A percentile compares a stretch with the other conserved stretches of the same genome.
Evolutionary conservation across 2,797 vertebrate genomes (phyloP).

Genomic region (Miichthys miiuy): DNA sequence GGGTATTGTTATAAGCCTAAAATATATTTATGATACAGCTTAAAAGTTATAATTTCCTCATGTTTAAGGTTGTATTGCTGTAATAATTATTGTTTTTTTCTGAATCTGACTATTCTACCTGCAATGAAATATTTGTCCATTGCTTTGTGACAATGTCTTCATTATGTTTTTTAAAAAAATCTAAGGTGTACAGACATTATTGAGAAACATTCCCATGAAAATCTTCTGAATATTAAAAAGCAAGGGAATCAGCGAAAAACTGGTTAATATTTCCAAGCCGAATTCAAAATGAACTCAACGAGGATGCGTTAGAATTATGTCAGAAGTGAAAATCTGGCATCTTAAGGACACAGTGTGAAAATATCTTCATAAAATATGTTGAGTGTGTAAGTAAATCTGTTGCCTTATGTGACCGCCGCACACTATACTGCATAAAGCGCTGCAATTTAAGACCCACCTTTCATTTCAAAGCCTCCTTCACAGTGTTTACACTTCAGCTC

Average conservation of each 20-base stretch:
- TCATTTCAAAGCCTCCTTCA: constrained; percentile 49
- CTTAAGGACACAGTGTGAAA: neutral
- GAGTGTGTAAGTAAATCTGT: constrained; percentile 13
- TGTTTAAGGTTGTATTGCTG: neutral
- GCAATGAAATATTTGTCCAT: neutral
- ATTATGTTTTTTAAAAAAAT: neutral
- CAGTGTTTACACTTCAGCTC: constrained; percentile 68
- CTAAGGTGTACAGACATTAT: neutral
- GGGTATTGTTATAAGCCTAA: neutral
- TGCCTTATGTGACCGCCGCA: constrained; percentile 23
- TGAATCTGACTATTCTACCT: neutral
- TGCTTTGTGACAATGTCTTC: neutral
- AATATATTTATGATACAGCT: neutral
- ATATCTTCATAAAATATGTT: neutral
- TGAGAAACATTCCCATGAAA: neutral
- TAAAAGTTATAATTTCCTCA: neutral
- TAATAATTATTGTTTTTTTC: neutral
- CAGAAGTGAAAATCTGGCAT: neutral
- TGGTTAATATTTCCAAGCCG: neutral
- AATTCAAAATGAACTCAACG: neutral
- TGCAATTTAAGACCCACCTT: constrained; percentile 63
- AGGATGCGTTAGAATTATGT: neutral
- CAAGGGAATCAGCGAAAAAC: neutral
- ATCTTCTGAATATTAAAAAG: neutral
- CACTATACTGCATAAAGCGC: constrained; percentile 5